These are phyloP conservation scores for Sthenelais limicola DNA, from an alignment of 2,888 invertebrate genomes.

Conservation along the genomic window DNA sequence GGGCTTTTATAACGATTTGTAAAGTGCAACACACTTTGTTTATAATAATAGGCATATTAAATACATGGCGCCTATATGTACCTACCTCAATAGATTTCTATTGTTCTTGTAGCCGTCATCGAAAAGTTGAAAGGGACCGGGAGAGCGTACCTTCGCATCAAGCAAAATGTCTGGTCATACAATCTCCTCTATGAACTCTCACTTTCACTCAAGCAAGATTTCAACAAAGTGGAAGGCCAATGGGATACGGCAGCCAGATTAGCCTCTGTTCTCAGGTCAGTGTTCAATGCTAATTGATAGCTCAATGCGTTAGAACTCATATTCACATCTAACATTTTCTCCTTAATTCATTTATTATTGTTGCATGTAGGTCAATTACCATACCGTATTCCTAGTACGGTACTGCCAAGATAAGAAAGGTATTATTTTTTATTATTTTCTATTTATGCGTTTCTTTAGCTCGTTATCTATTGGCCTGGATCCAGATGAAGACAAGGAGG, in stretches of 20 bases:
- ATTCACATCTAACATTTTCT: background rate
- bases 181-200: constrained; percentile 66
- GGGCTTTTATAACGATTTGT: too few species aligned
- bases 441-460: background rate
- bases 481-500: constrained; percentile 55
- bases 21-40: too few species aligned
- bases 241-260: constrained; percentile 68
- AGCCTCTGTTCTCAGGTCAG: constrained; percentile 64
- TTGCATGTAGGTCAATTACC: too few species aligned
- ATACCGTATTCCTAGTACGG: too few species aligned
- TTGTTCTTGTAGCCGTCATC: constrained; percentile 28
- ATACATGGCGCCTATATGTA: too few species aligned
- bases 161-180: constrained; percentile 65
- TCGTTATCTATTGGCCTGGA: constrained; percentile 62
- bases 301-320: too few species aligned
- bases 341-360: background rate
- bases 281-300: background rate
- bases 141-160: constrained; percentile 45
- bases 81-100: background rate
- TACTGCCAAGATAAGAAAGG: background rate
- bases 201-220: constrained; percentile 69
- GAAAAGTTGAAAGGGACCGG: background rate
- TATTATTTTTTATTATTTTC: constrained; percentile 2
- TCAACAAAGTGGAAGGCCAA: constrained; percentile 64
- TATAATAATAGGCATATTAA: too few species aligned